Evolutionary conservation across 1,140 invertebrate genomes (phyloP).

Genomic region (Stegodyphus dumicola): DNA sequence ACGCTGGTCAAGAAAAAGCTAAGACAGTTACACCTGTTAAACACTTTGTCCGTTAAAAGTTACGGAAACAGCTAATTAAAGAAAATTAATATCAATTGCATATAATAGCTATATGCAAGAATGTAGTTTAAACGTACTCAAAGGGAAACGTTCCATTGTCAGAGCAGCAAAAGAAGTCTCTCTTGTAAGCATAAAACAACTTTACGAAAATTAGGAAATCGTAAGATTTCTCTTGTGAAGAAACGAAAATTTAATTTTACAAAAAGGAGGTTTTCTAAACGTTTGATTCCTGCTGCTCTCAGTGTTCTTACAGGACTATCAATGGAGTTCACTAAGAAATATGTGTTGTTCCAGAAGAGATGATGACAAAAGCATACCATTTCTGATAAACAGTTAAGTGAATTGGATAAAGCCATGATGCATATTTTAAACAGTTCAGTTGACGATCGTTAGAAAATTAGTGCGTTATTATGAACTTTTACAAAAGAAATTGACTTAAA

Average conservation of each 20-base stretch:
- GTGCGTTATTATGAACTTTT: neutral
- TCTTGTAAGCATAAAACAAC: neutral
- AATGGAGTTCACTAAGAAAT: conserved; percentile 2
- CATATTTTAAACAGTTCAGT: too few species aligned
- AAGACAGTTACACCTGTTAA: neutral
- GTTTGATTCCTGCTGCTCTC: conserved; percentile 2
- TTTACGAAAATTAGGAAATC: too few species aligned
- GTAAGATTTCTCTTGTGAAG: neutral
- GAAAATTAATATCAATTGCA: neutral
- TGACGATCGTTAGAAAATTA: too few species aligned
- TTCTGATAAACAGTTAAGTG: neutral
- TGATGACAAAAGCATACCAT: neutral
- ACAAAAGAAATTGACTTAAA: neutral
- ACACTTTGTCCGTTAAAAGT: neutral
- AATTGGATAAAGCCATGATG: neutral
- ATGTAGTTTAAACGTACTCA: neutral
- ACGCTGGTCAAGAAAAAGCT: neutral
- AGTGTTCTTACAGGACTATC: neutral
- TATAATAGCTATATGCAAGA: neutral
- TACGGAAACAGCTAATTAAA: neutral
- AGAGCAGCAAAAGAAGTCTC: neutral
- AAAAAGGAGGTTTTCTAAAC: conserved; percentile 7
- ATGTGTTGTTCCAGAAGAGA: conserved; percentile 2
- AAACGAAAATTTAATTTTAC: conserved; percentile 7
- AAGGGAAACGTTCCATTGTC: conserved; percentile 1